A percentile compares a stretch with the other conserved stretches of the same genome.
Evolutionary conservation across 2,113 vertebrate genomes (phyloP).

Genomic region (Morone saxatilis): DNA sequence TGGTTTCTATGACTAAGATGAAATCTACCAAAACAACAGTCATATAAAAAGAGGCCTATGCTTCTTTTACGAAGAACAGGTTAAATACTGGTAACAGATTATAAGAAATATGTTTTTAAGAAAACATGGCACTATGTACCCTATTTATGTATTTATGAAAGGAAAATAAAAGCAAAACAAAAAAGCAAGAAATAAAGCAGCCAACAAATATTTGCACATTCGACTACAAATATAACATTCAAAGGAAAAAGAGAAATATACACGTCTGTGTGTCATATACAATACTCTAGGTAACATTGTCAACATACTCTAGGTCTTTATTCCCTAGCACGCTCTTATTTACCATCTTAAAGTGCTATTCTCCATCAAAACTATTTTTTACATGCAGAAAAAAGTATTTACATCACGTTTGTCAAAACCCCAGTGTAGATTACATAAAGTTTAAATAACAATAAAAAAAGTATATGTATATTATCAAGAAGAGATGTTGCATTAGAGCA

Average conservation of each 20-base stretch:
- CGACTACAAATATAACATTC: slow-evolving; percentile 28
- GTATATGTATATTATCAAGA: background rate
- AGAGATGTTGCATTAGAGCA: slow-evolving; percentile 23
- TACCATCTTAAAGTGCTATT: slow-evolving; percentile 36
- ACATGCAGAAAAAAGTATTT: slow-evolving; percentile 57
- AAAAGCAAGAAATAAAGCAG: slow-evolving; percentile 23
- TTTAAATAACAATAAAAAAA: slow-evolving; percentile 7
- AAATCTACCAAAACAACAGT: slow-evolving; percentile 36
- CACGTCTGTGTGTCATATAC: slow-evolving; percentile 12
- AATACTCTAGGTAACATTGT: slow-evolving; percentile 30
- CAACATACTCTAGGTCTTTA: slow-evolving; percentile 18
- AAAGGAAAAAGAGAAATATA: slow-evolving; percentile 1
- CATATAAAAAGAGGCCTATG: slow-evolving; percentile 42
- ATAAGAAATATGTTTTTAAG: slow-evolving; percentile 31
- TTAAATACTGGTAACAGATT: slow-evolving; percentile 49
- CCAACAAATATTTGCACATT: slow-evolving; percentile 16
- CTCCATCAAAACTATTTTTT: slow-evolving; percentile 6
- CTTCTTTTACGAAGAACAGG: slow-evolving; percentile 28
- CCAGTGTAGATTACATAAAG: slow-evolving; percentile 23
- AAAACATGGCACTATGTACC: slow-evolving; percentile 43
- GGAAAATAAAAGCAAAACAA: slow-evolving; percentile 9
- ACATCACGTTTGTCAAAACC: slow-evolving; percentile 34
- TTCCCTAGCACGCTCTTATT: background rate
- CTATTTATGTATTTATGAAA: slow-evolving; percentile 37
- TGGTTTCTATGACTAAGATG: slow-evolving; percentile 10